Conservation (phyloP, 2,888 invertebrate species). For the Arge pagana region DNA sequence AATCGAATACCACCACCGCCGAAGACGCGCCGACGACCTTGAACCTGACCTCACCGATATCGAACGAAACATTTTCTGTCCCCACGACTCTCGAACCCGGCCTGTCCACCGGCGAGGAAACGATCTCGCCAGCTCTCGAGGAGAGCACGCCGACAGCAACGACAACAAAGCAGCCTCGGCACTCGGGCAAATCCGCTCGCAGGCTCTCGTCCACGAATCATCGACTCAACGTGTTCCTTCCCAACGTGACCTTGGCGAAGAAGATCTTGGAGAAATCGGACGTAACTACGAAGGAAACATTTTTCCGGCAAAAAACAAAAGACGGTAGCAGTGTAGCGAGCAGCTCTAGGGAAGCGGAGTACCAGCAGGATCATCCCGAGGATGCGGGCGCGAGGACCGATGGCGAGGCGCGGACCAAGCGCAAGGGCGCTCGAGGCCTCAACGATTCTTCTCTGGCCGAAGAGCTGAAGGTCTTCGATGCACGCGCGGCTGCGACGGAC, state of each 20-base stretch:
- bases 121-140: not conserved
- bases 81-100: conserved; percentile 9
- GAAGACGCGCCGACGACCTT: conserved; percentile 4
- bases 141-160: conserved; percentile 8
- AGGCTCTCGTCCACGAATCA: no score
- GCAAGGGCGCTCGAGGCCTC: conserved; percentile 43
- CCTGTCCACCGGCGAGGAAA: conserved; percentile 7
- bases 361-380: conserved; percentile 27
- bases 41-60: no score
- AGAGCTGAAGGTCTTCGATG: conserved; percentile 39
- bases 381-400: conserved; percentile 55
- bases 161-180: no score
- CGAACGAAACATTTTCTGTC: no score
- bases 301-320: not conserved
- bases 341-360: not conserved
- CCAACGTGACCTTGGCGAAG: conserved; percentile 12
- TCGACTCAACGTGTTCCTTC: no score
- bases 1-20: conserved; percentile 1
- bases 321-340: not conserved
- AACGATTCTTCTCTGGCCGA: conserved; percentile 49
- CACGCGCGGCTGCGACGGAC: conserved; percentile 39
- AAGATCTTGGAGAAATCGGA: conserved; percentile 31
- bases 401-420: not conserved
- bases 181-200: no score
- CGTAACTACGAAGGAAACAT: not conserved